Conservation (phyloP, 2,797 vertebrate species). For the Poeciliopsis turneri region DNA sequence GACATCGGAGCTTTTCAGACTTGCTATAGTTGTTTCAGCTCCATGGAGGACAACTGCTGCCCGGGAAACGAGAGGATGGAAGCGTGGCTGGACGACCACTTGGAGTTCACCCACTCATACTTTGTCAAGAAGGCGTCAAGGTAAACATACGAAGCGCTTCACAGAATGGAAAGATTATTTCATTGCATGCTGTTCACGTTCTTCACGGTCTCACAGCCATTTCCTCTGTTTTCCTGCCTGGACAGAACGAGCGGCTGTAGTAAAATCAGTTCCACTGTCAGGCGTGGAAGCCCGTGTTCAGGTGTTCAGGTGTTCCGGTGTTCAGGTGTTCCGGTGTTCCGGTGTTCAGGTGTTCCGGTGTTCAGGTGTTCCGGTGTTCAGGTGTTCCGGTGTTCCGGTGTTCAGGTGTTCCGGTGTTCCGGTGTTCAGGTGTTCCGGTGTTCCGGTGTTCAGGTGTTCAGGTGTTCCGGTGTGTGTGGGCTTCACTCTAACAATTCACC, state of each 20-base stretch:
- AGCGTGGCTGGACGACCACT: slow-evolving; percentile 96
- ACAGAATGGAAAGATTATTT: neutral
- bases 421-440: neutral
- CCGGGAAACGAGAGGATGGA: slow-evolving; percentile 85
- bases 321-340: no score
- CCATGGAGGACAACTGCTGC: slow-evolving; percentile 81
- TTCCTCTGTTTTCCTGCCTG: neutral
- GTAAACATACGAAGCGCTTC: slow-evolving; percentile 72
- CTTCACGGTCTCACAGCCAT: slow-evolving; percentile 1
- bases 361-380: no score
- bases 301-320: no score
- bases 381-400: neutral
- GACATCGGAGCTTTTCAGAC: slow-evolving; percentile 30
- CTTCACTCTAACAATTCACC: slow-evolving; percentile 8
- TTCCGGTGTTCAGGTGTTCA: neutral
- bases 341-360: no score
- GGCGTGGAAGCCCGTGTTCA: neutral
- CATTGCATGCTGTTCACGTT: neutral
- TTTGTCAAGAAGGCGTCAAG: slow-evolving; percentile 92
- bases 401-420: neutral
- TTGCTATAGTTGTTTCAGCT: slow-evolving; percentile 24
- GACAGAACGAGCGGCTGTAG: neutral
- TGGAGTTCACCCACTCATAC: slow-evolving; percentile 91
- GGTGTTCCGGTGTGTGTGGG: neutral
- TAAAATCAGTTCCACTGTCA: neutral